Conservation (phyloP, 2,888 invertebrate species). For the Caprella mutica region DNA sequence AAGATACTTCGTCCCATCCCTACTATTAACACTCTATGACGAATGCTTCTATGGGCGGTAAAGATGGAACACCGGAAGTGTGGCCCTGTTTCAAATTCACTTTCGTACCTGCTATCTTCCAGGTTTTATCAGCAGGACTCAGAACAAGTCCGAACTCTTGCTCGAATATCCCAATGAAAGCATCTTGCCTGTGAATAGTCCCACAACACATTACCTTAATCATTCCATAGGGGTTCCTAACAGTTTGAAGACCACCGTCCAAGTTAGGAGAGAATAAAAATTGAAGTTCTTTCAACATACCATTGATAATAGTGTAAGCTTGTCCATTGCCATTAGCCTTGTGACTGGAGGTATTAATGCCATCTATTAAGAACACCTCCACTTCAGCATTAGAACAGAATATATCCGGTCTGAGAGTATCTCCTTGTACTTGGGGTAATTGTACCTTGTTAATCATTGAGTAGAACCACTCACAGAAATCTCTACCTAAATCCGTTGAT, state of each 20-base stretch:
- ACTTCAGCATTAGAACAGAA: conserved; percentile 16
- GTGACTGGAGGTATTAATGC: not conserved
- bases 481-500: conserved; percentile 20
- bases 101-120: conserved; percentile 26
- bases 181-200: conserved; percentile 13
- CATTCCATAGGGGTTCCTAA: conserved; percentile 14
- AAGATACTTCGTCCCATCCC: no score
- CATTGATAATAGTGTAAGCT: conserved; percentile 3
- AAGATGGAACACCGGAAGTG: not conserved
- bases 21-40: conserved; percentile 4
- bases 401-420: conserved; percentile 10
- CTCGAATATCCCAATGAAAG: conserved; percentile 27
- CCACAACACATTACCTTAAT: conserved; percentile 20
- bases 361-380: conserved; percentile 15
- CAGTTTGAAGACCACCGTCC: conserved; percentile 16
- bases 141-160: conserved; percentile 27
- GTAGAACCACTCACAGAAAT: conserved; percentile 28
- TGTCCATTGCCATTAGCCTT: not conserved
- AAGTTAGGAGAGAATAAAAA: conserved; percentile 22
- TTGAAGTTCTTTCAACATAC: not conserved
- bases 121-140: conserved; percentile 14
- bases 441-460: conserved; percentile 23
- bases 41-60: not conserved
- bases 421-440: conserved; percentile 13
- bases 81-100: conserved; percentile 17